These are phyloP conservation scores for Volucella inanis DNA, from an alignment of 2,888 invertebrate species.

Conservation along the genomic window DNA sequence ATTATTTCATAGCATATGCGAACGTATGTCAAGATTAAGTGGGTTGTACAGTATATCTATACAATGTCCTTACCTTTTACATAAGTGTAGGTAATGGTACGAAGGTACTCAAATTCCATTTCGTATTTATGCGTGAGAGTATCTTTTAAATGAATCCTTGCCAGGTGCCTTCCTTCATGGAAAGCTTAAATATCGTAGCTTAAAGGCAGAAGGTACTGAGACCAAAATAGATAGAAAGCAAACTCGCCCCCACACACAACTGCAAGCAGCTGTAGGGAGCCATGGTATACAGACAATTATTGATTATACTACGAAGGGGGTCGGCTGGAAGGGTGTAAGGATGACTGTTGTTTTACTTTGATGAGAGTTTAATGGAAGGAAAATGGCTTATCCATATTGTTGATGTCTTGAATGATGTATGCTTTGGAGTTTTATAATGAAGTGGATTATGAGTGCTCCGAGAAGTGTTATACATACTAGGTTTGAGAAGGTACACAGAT, in stretches of 20 bases:
- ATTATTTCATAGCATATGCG: background rate
- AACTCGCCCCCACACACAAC: conserved; percentile 33
- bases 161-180: conserved; percentile 13
- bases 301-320: conserved; percentile 33
- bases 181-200: conserved; percentile 20
- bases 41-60: background rate
- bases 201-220: background rate
- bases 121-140: background rate
- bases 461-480: background rate
- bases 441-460: background rate
- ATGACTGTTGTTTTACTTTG: conserved; percentile 21
- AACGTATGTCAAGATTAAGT: background rate
- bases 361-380: conserved; percentile 1
- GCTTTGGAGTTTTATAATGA: background rate
- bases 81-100: background rate
- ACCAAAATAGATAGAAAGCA: conserved; percentile 22
- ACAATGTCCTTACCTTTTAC: background rate
- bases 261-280: conserved; percentile 44
- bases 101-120: background rate
- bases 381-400: conserved; percentile 1
- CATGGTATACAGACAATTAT: conserved; percentile 42
- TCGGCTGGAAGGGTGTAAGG: background rate
- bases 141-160: conserved; percentile 10
- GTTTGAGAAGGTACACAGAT: too few species aligned
- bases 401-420: background rate